Base-by-base conservation (phyloP, 2,113 vertebrate genomes). In the Amazona vittata region DNA sequence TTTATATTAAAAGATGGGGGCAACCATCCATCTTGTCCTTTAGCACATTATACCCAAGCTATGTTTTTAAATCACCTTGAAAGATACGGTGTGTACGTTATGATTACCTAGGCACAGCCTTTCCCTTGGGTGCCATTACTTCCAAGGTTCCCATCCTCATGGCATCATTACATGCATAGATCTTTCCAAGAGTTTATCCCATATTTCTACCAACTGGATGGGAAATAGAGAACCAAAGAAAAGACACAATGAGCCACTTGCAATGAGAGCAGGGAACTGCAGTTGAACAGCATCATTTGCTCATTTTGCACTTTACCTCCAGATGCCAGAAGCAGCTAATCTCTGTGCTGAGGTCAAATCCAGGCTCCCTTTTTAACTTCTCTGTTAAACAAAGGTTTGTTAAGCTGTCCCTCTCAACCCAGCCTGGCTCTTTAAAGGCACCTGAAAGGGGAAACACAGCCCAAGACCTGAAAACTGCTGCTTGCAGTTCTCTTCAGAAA, bases 31-130 rank as follows among this genome's bases (percentile, higher is more conserved):
- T 33, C 41, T 41, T 20, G 25, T 24, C 50, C 37, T 31, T 89
- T 20, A 69, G 19, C 28, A 22, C 28, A 4, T 35, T n/a, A 44
- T n/a, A 62, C 5, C 37, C 13, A 41, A 60, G n/a, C 7, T 39
- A 22, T 0, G 33, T 21, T 55, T 78, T 35, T 11, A 26, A 28
- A 33, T 41, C 6, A 10, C n/a, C 10, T 50, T 16, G 47, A 49
- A 44, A 69, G 43, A n/a, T 6, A 26, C 2, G 0, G 0, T 5
- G 11, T 6, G 31, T 24, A 5, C 6, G 3, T 1, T 44, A 49
- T 6, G 6, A 31, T 31, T 6, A 26, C 49, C 47, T 12, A 5
- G 1, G 14, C 37, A 12, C 44, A 43, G 44, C 31, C 20, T 17
- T 35, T 10, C 8, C 49, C 21, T 10, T 8, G 15, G 37, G 17